phyloP scores from a whole-genome alignment of 2,797 vertebrate genomes.

The Gouania willdenowi region DNA sequence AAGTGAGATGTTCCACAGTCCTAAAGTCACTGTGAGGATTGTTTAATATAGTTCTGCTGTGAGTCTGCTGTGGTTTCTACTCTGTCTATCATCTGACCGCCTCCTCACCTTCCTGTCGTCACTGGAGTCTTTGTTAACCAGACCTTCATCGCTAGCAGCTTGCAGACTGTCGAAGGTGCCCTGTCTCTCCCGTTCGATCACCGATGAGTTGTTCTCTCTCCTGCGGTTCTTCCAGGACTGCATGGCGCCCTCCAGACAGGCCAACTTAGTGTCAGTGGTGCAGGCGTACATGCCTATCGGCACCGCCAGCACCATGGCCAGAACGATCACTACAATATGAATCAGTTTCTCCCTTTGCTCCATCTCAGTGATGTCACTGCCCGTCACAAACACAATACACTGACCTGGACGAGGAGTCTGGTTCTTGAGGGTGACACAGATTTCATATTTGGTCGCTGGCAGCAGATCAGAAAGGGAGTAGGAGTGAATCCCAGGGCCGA shows the following conservation, averaged over 20 bases:
- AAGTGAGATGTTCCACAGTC: background rate
- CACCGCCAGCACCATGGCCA: constrained; percentile 85
- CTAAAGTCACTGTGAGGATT: background rate
- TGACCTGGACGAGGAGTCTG: constrained; percentile 74
- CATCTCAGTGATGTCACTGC: constrained; percentile 80
- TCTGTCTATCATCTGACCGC: constrained; percentile 62
- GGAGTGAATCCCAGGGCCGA: constrained; percentile 84
- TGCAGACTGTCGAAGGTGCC: constrained; percentile 81
- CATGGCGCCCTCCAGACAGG: constrained; percentile 70
- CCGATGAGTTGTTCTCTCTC: constrained; percentile 26
- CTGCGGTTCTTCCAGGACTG: constrained; percentile 56
- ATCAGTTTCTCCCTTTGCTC: constrained; percentile 87
- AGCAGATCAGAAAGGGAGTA: constrained; percentile 83
- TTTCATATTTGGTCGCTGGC: constrained; percentile 87
- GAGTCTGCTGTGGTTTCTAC: constrained; percentile 63
- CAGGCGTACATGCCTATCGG: constrained; percentile 86
- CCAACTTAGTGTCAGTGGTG: constrained; percentile 76
- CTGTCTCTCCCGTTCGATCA: constrained; percentile 63
- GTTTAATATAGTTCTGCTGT: constrained; percentile 76
- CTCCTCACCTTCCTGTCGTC: constrained; percentile 62
- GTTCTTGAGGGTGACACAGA: constrained; percentile 82
- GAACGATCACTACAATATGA: constrained; percentile 85
- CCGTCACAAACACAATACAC: constrained; percentile 87
- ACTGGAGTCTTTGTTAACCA: constrained; percentile 70
- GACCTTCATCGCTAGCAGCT: constrained; percentile 76